Conservation (phyloP, 2,113 vertebrate genomes). For the Varanus salvator region DNA sequence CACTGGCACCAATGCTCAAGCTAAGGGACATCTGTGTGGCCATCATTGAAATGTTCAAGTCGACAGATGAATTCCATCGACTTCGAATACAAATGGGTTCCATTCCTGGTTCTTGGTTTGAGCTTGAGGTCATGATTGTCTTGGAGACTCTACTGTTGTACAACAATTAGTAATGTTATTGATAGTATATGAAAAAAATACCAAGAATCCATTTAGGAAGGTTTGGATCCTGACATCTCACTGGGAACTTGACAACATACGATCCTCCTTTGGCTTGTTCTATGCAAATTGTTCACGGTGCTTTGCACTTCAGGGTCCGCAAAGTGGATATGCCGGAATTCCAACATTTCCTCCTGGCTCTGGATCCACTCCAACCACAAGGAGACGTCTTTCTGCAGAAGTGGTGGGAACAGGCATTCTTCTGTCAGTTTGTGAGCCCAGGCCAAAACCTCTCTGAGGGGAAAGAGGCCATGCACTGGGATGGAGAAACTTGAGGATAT, state of each 20-base stretch:
- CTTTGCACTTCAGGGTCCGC: too few relatives aligned
- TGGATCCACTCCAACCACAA: too few relatives aligned
- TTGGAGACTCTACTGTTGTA: background rate
- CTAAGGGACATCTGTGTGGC: background rate
- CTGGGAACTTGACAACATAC: background rate
- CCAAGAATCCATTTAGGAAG: background rate
- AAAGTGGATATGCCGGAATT: too few relatives aligned
- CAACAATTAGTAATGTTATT: background rate
- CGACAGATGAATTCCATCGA: too few relatives aligned
- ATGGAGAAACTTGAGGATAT: too few relatives aligned
- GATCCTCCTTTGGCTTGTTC: rapidly evolving
- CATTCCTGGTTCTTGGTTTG: background rate
- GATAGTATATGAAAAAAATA: background rate
- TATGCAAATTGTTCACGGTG: too few relatives aligned
- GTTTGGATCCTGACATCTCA: background rate
- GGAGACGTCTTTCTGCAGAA: too few relatives aligned
- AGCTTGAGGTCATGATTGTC: background rate
- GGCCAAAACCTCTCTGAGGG: too few relatives aligned
- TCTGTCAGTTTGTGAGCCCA: too few relatives aligned
- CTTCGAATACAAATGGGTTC: background rate
- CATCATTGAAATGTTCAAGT: background rate
- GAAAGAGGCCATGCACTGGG: too few relatives aligned
- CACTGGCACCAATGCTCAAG: background rate
- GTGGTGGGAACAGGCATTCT: too few relatives aligned
- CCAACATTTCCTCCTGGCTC: too few relatives aligned